Base-by-base conservation (phyloP, 2,888 invertebrate genomes). In the Thymelicus acteon region DNA sequence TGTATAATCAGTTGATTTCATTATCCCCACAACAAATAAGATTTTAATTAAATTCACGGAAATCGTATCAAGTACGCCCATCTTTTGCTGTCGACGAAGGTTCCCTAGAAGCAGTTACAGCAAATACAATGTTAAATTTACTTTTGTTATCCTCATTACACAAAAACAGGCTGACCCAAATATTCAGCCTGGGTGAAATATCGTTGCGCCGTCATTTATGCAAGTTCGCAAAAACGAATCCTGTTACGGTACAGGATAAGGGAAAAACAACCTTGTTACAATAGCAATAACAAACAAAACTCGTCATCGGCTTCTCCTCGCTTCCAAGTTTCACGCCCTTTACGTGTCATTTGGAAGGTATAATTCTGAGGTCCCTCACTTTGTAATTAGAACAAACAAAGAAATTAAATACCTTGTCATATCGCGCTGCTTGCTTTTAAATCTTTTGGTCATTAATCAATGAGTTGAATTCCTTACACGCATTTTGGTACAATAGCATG, bases 161-260 rank as follows among this genome's bases (percentile, higher is more conserved):
- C 89, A 93, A 93, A 92, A 92, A 90, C 92, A 92, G 88, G 89
- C 91, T 92, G 92, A 92, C 93, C 93, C 89, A 89, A 93, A 93
- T 93, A 90, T 90, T 87, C 87, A 84, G 83, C 82, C 85, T 85
- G 82, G 84, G 88, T 91, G 85, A 91, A 91, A 92, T 90, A 93
- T 91, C 86, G 90, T 86, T 86, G 87, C 85, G 86, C 82, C 85
- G 87, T 89, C 90, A 88, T 92, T 91, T 91, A 88, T 91, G 91
- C 91, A 90, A 92, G 88, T 90, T 91, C 84, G 88, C 90, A 90
- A 91, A 92, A 91, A 90, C 89, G 87, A 91, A 90, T 88, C 87
- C 87, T 87, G 84, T 82, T 85, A 84, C 80, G 82, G 80, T 82
- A 78, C 74, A 76, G 75, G 82, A 78, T 79, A 78, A 83, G 84